Evolutionary conservation across 2,797 vertebrate genomes (phyloP).

Genomic region (Euphonia xanthogaster): DNA sequence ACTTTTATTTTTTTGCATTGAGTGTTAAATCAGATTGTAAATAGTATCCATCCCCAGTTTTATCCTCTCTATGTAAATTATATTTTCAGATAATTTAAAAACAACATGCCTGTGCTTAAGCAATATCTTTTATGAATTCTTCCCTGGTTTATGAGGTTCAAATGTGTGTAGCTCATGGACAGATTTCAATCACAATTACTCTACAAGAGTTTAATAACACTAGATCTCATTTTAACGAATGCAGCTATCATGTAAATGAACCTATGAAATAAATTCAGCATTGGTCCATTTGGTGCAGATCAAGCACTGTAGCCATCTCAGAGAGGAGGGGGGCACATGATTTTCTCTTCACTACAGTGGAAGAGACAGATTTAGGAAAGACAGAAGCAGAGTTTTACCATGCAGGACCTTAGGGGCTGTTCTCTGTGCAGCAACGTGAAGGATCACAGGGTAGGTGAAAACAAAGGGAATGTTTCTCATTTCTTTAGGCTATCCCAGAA

Average conservation of each 20-base stretch:
- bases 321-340: background rate
- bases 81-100: slow-evolving; percentile 9
- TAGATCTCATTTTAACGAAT: background rate
- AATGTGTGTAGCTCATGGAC: background rate
- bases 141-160: background rate
- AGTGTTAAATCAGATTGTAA: background rate
- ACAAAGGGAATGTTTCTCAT: background rate
- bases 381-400: background rate
- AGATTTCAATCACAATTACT: slow-evolving; percentile 41
- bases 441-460: background rate
- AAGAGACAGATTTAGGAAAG: background rate
- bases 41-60: background rate
- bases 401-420: background rate
- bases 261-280: slow-evolving; percentile 11
- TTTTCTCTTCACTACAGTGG: background rate
- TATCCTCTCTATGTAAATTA: background rate
- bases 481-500: background rate
- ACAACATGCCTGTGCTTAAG: background rate
- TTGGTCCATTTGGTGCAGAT: background rate
- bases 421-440: background rate
- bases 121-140: background rate
- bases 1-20: background rate
- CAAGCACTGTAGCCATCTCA: background rate
- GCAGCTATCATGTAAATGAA: slow-evolving; percentile 6
- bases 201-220: slow-evolving; percentile 27